A percentile compares a stretch with the other conserved stretches of the same genome.
Evolutionary conservation across 2,797 vertebrate genomes (phyloP).

Genomic region (Xenops minutus): DNA sequence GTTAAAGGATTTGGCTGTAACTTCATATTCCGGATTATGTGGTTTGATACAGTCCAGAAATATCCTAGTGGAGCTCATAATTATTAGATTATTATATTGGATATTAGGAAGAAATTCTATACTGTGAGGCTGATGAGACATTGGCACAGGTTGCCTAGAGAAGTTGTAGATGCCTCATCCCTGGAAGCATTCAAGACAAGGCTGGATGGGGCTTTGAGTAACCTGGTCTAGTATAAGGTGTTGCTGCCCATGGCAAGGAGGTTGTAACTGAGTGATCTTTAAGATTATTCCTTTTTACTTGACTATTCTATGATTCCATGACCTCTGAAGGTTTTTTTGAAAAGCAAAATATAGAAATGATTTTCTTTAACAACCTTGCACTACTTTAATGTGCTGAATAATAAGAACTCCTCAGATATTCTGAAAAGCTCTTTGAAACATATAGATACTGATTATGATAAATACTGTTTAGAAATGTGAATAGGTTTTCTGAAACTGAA

Average conservation of each 20-base stretch:
- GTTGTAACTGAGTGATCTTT: not conserved
- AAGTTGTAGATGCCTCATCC: not conserved
- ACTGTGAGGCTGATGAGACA: not conserved
- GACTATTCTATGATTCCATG: not conserved
- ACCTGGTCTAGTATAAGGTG: fast-evolving
- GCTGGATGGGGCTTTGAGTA: not conserved
- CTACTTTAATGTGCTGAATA: not conserved
- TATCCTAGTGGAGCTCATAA: not conserved
- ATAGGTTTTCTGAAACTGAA: not conserved
- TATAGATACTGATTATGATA: not conserved
- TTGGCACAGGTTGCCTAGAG: not conserved
- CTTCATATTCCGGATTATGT: not conserved
- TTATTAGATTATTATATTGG: not conserved
- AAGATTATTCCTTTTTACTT: not conserved
- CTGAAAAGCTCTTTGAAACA: not conserved
- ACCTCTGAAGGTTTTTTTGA: not conserved
- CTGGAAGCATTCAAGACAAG: not conserved
- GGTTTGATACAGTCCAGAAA: not conserved
- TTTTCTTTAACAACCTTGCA: not conserved
- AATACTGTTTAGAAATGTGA: not conserved
- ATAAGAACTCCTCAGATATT: not conserved
- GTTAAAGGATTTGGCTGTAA: not conserved
- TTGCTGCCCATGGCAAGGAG: not conserved
- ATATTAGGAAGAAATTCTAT: not conserved
- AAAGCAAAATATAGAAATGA: not conserved